Conservation (phyloP, 2,113 vertebrate genomes). For the Miniopterus natalensis region DNA sequence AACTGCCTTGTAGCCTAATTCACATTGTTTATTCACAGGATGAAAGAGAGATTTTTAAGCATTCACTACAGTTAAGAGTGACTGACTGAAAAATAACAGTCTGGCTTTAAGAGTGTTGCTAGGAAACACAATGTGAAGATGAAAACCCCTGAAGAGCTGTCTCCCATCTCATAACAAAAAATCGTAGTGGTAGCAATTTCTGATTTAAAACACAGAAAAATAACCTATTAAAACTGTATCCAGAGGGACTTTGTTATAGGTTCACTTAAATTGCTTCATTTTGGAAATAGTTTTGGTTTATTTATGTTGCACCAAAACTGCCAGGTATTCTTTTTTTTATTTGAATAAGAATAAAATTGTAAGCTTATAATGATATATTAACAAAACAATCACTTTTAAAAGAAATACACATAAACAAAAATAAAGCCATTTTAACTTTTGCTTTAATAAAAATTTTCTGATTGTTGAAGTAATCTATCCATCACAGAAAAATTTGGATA, state of each 20-base stretch:
- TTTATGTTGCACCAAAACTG: not conserved
- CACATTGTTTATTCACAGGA: conserved; percentile 88
- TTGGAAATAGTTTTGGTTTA: conserved; percentile 26
- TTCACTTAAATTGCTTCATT: conserved; percentile 40
- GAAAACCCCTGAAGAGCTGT: conserved; percentile 86
- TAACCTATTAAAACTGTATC: conserved; percentile 74
- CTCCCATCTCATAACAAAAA: conserved; percentile 84
- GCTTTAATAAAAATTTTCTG: not conserved
- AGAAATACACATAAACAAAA: not conserved
- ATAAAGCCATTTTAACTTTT: conserved; percentile 18
- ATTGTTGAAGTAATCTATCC: not conserved
- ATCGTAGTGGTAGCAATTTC: conserved; percentile 71
- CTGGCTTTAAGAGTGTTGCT: conserved; percentile 92
- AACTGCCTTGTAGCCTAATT: conserved; percentile 84
- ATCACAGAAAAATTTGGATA: not conserved
- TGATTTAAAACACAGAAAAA: conserved; percentile 74
- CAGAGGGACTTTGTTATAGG: conserved; percentile 64
- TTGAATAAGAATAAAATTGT: not conserved
- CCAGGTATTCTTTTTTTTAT: not conserved
- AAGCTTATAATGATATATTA: not conserved
- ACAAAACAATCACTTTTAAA: not conserved
- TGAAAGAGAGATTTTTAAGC: conserved; percentile 86
- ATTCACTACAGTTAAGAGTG: conserved; percentile 84
- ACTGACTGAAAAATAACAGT: conserved; percentile 87
- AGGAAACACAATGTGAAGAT: conserved; percentile 91